Percentiles rank a stretch among this genome's conserved stretches.
phyloP scores from a whole-genome alignment of 2,797 vertebrate species.

The Toxotes lorentzi region DNA sequence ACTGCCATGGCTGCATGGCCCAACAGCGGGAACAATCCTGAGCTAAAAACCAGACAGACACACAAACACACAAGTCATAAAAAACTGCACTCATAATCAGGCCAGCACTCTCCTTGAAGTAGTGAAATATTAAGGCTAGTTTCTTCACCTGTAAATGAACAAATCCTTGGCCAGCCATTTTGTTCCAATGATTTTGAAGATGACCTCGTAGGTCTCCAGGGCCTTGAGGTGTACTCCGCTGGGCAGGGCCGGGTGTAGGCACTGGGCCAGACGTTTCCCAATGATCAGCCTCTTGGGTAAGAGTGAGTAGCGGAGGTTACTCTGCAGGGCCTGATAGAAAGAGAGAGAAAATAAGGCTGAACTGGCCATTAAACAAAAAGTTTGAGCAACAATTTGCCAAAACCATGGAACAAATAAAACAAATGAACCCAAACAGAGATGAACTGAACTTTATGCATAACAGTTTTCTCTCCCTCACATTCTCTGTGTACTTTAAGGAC shows the following conservation, averaged over 20 bases:
- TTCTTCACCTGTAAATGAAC: conserved; percentile 94
- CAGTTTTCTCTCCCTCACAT: background rate
- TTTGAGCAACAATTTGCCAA: background rate
- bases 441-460: background rate
- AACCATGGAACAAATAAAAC: background rate
- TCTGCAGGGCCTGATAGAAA: conserved; percentile 93
- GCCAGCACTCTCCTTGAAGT: background rate
- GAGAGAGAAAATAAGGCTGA: background rate
- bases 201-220: conserved; percentile 97
- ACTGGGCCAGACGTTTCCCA: conserved; percentile 96
- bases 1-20: conserved; percentile 96
- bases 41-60: conserved; percentile 81
- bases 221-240: conserved; percentile 98
- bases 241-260: conserved; percentile 95
- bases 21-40: conserved; percentile 95
- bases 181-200: conserved; percentile 98
- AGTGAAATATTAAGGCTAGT: background rate
- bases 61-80: conserved; percentile 13
- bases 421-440: background rate
- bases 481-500: conserved; percentile 7
- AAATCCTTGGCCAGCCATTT: conserved; percentile 98
- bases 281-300: conserved; percentile 93
- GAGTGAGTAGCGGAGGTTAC: conserved; percentile 95
- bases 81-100: background rate
- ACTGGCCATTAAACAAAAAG: background rate